Percentiles rank a stretch among this genome's conserved stretches.
Conservation (phyloP, 1,140 invertebrate species). For the Zaprionus tsacasi region DNA sequence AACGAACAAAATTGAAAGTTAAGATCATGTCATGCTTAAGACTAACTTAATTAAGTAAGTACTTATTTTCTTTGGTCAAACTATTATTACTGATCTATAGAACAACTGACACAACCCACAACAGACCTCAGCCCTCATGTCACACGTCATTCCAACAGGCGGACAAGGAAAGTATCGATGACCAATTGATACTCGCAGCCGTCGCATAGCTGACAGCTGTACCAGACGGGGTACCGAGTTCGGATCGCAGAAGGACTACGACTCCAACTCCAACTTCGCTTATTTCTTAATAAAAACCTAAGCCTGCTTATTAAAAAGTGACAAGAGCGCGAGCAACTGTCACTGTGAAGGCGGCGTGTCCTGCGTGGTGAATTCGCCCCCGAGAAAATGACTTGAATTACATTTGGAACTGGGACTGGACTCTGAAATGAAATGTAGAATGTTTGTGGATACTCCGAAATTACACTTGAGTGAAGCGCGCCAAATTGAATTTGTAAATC, state of each 20-base stretch:
- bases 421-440: conserved; percentile 51
- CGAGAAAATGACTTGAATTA: conserved; percentile 71
- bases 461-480: conserved; percentile 80
- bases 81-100: conserved; percentile 30
- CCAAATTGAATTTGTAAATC: conserved; percentile 79
- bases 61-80: conserved; percentile 7
- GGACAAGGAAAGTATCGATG: conserved; percentile 61
- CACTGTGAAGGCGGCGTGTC: background rate
- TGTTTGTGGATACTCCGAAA: conserved; percentile 53
- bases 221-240: conserved; percentile 37
- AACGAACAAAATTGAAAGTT: background rate
- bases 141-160: conserved; percentile 14
- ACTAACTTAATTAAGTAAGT: background rate
- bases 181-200: conserved; percentile 61
- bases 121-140: background rate
- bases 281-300: conserved; percentile 80
- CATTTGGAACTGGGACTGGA: conserved; percentile 63
- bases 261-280: conserved; percentile 46
- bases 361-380: background rate
- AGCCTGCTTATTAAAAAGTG: conserved; percentile 73
- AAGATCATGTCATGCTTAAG: too few relatives aligned
- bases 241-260: background rate
- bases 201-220: conserved; percentile 64
- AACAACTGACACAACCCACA: background rate
- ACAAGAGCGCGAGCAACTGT: conserved; percentile 33